Conservation (phyloP, 2,113 vertebrate species). For the Toxotes chatareus region DNA sequence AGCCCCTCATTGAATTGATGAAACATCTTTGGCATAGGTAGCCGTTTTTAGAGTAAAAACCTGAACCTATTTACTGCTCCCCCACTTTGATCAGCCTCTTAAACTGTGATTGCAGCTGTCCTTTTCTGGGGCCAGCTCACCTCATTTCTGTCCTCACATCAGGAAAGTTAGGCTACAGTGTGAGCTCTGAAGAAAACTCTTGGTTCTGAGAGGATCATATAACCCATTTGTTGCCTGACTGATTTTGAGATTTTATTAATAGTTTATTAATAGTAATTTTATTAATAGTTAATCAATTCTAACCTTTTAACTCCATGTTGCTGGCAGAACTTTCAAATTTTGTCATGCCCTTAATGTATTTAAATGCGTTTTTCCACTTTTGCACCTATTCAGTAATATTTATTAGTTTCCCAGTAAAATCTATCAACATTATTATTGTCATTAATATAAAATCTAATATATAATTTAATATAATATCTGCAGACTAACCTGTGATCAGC, state of each 20-base stretch:
- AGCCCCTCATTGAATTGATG: constrained; percentile 14
- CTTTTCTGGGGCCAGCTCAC: not conserved
- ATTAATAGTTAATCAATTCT: constrained; percentile 5
- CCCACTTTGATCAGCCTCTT: constrained; percentile 25
- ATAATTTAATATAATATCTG: too few species aligned
- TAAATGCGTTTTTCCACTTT: not conserved
- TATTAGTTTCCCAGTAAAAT: not conserved
- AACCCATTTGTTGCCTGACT: not conserved
- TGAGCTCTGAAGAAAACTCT: not conserved
- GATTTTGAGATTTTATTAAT: constrained; percentile 13
- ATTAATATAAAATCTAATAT: too few species aligned
- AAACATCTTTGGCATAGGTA: not conserved
- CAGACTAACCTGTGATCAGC: not conserved
- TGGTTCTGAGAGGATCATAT: constrained; percentile 8
- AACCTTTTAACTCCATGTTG: not conserved
- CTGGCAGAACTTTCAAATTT: not conserved
- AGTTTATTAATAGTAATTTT: too few species aligned
- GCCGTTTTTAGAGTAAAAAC: constrained; percentile 7
- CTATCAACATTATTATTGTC: not conserved
- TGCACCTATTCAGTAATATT: not conserved
- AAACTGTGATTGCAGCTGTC: constrained; percentile 24
- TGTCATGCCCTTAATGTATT: not conserved
- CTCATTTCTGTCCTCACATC: constrained; percentile 7
- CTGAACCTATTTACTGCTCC: constrained; percentile 13
- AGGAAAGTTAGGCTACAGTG: not conserved